Percentiles rank a stretch among this genome's conserved stretches.
Evolutionary conservation across 2,888 invertebrate genomes (phyloP).

Genomic region (Drosophila yooni): DNA sequence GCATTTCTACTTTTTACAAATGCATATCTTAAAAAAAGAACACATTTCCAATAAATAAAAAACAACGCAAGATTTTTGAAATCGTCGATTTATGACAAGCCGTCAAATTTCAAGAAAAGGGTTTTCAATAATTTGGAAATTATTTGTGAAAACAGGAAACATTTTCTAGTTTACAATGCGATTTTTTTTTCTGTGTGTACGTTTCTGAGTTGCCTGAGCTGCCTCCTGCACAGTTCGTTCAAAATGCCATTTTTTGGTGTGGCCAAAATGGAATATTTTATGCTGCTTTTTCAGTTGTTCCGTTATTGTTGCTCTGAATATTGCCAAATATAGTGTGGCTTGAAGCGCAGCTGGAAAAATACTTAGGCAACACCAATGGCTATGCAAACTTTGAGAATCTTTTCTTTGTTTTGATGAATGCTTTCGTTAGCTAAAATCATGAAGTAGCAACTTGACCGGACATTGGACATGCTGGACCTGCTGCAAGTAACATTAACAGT

Average conservation of each 20-base stretch:
- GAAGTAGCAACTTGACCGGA: conserved; percentile 11
- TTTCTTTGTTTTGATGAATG: conserved; percentile 14
- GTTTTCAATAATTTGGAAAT: background rate
- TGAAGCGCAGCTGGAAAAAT: conserved; percentile 9
- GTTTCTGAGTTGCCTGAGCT: background rate
- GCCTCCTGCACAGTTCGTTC: conserved; percentile 5
- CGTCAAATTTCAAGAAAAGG: background rate
- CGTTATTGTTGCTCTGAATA: conserved; percentile 6
- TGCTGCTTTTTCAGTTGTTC: conserved; percentile 7
- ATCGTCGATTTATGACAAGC: background rate
- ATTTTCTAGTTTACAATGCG: background rate
- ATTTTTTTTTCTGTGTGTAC: background rate
- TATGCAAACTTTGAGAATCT: conserved; percentile 15
- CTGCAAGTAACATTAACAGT: background rate
- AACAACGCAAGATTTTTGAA: background rate
- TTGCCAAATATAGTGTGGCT: conserved; percentile 1
- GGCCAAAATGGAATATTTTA: conserved; percentile 3
- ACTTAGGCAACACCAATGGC: conserved; percentile 15
- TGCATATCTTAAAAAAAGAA: background rate
- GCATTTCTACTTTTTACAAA: background rate
- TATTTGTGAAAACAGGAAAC: background rate
- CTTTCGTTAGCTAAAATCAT: conserved; percentile 6
- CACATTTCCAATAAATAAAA: background rate
- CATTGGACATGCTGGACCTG: conserved; percentile 1
- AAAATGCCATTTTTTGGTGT: conserved; percentile 8